phyloP scores from a whole-genome alignment of 2,113 vertebrate species.

The Leucosticte australis region DNA sequence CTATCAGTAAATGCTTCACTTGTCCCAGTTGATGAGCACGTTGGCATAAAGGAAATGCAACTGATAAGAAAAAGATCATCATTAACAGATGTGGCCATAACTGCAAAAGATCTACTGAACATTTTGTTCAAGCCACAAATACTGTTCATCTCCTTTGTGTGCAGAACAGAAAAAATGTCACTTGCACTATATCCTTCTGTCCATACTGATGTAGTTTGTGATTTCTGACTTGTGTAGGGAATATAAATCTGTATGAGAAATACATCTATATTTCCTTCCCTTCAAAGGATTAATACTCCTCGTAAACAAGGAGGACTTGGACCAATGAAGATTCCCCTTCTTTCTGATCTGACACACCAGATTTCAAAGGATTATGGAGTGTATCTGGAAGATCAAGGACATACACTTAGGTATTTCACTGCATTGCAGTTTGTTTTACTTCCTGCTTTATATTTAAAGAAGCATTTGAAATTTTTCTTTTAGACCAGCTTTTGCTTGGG shows the following conservation, averaged over 20 bases:
- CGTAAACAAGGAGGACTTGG: slow-evolving; percentile 94
- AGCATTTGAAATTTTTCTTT: neutral
- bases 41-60: neutral
- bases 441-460: neutral
- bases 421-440: neutral
- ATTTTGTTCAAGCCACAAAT: neutral
- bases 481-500: neutral
- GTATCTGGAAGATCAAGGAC: slow-evolving; percentile 93
- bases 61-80: neutral
- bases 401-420: slow-evolving; percentile 85
- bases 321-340: slow-evolving; percentile 90
- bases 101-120: neutral
- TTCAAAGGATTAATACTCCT: slow-evolving; percentile 91
- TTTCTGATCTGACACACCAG: slow-evolving; percentile 94
- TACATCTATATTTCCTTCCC: neutral
- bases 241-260: neutral
- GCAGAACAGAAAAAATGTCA: neutral
- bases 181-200: neutral
- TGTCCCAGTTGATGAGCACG: neutral
- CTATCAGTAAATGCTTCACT: neutral
- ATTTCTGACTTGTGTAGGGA: neutral
- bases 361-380: slow-evolving; percentile 97
- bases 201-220: neutral
- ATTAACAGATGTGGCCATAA: neutral
- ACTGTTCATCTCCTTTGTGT: neutral